These are phyloP conservation scores for Sterna hirundo DNA, from an alignment of 2,113 vertebrate genomes.

Conservation along the genomic window DNA sequence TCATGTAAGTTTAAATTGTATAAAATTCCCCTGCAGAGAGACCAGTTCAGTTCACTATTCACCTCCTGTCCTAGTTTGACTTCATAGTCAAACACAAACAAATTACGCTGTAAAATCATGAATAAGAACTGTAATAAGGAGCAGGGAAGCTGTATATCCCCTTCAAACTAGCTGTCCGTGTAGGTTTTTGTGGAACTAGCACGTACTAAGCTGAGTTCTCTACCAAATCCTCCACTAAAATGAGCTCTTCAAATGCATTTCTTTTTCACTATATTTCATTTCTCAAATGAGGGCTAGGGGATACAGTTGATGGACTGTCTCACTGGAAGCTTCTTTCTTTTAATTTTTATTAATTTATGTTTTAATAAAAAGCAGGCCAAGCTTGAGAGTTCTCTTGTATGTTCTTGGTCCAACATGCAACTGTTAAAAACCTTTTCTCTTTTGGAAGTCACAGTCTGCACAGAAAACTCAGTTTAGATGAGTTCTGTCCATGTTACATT, in stretches of 20 bases:
- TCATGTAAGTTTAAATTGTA: neutral
- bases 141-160: conserved; percentile 9
- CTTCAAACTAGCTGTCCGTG: conserved; percentile 11
- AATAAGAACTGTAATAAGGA: neutral
- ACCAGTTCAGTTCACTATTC: neutral
- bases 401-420: neutral
- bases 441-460: neutral
- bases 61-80: neutral
- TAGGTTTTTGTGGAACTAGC: neutral
- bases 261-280: neutral
- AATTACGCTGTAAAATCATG: conserved; percentile 17
- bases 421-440: neutral
- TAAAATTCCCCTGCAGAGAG: neutral
- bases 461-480: neutral
- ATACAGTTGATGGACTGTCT: neutral
- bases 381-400: neutral
- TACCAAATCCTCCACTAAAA: neutral
- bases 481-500: neutral
- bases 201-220: neutral
- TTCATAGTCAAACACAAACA: neutral
- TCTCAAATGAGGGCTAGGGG: neutral
- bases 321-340: neutral
- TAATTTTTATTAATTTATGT: neutral
- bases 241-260: neutral
- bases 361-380: neutral